Conservation (phyloP, 2,888 invertebrate genomes). For the Mactromeris polynyma region DNA sequence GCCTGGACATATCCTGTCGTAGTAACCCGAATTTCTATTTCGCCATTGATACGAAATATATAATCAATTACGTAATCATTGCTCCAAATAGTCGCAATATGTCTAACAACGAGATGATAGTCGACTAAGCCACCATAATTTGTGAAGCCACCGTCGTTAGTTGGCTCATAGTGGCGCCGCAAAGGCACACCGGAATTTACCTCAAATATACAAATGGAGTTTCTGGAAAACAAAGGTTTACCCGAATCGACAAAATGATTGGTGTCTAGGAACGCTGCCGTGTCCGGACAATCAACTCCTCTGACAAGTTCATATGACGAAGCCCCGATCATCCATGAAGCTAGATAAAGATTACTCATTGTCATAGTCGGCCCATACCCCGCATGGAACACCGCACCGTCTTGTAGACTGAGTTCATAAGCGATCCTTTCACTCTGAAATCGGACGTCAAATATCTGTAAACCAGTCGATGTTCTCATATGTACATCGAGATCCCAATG, state of each 20-base stretch:
- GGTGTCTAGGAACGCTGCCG: slow-evolving; percentile 79
- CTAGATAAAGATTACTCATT: slow-evolving; percentile 76
- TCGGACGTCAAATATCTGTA: slow-evolving; percentile 80
- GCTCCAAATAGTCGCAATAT: slow-evolving; percentile 80
- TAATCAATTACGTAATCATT: slow-evolving; percentile 84
- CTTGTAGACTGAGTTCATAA: slow-evolving; percentile 84
- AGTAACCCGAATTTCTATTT: slow-evolving; percentile 78
- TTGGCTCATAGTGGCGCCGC: slow-evolving; percentile 79
- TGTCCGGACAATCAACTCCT: slow-evolving; percentile 84
- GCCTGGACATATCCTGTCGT: slow-evolving; percentile 82
- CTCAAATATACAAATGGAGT: slow-evolving; percentile 84
- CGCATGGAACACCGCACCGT: slow-evolving; percentile 80
- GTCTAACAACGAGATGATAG: slow-evolving; percentile 79
- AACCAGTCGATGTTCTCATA: slow-evolving; percentile 78
- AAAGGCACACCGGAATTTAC: slow-evolving; percentile 79
- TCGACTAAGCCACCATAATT: slow-evolving; percentile 78
- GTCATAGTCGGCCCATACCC: slow-evolving; percentile 78
- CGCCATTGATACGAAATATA: slow-evolving; percentile 83
- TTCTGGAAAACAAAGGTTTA: slow-evolving; percentile 68
- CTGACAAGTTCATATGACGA: slow-evolving; percentile 79
- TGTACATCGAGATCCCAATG: slow-evolving; percentile 84
- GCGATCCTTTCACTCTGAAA: slow-evolving; percentile 81
- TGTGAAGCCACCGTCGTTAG: slow-evolving; percentile 65
- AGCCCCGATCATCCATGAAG: slow-evolving; percentile 80
- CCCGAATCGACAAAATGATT: slow-evolving; percentile 75